Percentiles rank a stretch among this genome's conserved stretches.
Conservation (phyloP, 2,113 vertebrate species). For the Rhinichthys klamathensis region DNA sequence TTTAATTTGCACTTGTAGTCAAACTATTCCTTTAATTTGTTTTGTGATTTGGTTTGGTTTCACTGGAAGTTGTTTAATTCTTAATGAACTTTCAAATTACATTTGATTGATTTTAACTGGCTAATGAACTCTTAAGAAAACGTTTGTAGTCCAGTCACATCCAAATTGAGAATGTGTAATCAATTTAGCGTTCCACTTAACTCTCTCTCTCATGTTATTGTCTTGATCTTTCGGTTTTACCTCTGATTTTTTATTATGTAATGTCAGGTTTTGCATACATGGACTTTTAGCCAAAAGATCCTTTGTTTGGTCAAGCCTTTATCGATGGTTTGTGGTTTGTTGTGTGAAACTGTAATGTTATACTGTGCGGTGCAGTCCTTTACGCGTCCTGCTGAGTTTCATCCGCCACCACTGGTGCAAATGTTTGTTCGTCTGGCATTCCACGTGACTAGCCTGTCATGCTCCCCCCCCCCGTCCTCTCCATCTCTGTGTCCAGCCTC, state of each 20-base stretch:
- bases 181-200: conserved; percentile 36
- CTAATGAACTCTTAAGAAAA: conserved; percentile 48
- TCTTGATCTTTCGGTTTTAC: conserved; percentile 44
- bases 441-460: background rate
- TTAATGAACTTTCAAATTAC: conserved; percentile 61
- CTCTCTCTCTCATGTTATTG: conserved; percentile 15
- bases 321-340: background rate
- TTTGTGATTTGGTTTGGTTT: background rate
- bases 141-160: conserved; percentile 53
- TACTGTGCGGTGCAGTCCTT: background rate
- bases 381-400: background rate
- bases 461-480: background rate
- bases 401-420: background rate
- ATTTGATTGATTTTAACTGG: conserved; percentile 47
- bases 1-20: background rate
- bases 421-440: background rate
- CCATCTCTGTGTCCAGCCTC: background rate
- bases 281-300: background rate
- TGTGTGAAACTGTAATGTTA: background rate
- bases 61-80: conserved; percentile 13
- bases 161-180: no score
- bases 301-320: background rate
- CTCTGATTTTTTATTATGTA: conserved; percentile 3
- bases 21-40: conserved; percentile 13
- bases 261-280: background rate